Base-by-base conservation (phyloP, 2,797 vertebrate species). In the Notoglanidium macrostoma region DNA sequence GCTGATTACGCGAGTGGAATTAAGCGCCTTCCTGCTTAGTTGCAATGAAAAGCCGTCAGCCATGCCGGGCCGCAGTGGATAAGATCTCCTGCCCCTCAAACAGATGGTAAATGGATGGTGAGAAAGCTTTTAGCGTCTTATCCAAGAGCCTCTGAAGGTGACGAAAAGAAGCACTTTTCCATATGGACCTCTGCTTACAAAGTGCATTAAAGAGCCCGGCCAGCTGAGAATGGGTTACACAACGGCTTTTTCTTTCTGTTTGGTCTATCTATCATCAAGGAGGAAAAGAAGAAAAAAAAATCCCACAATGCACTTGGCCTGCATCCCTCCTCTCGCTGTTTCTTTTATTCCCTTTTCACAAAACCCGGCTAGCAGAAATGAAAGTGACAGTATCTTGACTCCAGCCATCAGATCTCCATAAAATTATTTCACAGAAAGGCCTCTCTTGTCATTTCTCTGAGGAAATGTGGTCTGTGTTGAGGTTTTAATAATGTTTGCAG, bases 341-440 rank as follows among this genome's bases (percentile, higher is more conserved):
- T 46, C 35, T 85, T 61, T 85, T 21, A 40, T 74, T 29, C 19
- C 10, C 5, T 61, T 74, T 83, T 86, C 76, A 67, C 46, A 86
- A 85, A 88, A 88, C 85, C 73, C 21, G 35, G 80, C 67, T 54
- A 57, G 80, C 81, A 90, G 85, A 76, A 77, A 85, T 65, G 83
- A 78, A 84, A 88, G 67, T 70, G 29, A 90, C 74, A 85, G 90
- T 85, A 87, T 86, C 83, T 82, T 23, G 32, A 85, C 61, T 84
- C 83, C 74, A 87, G 68, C 65, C 49, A 65, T 57, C 61, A 87
- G 79, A 90, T 90, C 61, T 73, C 76, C 65, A 88, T 87, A n/a
- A 87, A 84, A 70, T 84, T 80, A 88, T 85, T 78, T 83, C 35
- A 49, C 35, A 80, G 29, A 77, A 87, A 63, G 40, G 65, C 63